phyloP scores from a whole-genome alignment of 1,140 invertebrate genomes.

The Drosophila ohnishii region DNA sequence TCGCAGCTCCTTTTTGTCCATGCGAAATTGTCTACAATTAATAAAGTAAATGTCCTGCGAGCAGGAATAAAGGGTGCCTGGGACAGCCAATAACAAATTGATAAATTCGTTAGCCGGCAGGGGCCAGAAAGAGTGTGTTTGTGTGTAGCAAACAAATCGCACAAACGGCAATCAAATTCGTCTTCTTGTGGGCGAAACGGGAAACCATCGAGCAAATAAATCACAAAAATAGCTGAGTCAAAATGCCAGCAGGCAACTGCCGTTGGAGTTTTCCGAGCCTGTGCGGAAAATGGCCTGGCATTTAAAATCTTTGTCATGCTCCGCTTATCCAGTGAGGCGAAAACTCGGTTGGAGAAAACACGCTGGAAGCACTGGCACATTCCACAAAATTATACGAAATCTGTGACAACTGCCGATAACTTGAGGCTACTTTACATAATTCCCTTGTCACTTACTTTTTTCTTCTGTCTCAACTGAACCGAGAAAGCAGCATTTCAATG shows the following conservation, averaged over 20 bases:
- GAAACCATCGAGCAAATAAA: constrained; percentile 49
- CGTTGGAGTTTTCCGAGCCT: background rate
- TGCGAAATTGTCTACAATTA: constrained; percentile 44
- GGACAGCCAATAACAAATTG: constrained; percentile 29
- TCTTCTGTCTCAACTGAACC: constrained; percentile 5
- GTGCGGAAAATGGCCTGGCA: constrained; percentile 11
- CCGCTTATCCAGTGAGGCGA: constrained; percentile 36
- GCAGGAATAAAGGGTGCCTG: constrained; percentile 4
- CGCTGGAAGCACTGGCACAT: constrained; percentile 22
- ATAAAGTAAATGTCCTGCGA: constrained; percentile 32
- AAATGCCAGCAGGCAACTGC: constrained; percentile 16
- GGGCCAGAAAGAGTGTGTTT: constrained; percentile 13
- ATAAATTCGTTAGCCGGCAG: constrained; percentile 41
- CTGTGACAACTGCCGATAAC: constrained; percentile 64
- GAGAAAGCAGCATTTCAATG: constrained; percentile 20
- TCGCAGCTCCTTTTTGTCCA: background rate
- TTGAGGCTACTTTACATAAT: constrained; percentile 75
- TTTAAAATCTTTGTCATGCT: constrained; percentile 29
- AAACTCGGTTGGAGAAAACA: constrained; percentile 15
- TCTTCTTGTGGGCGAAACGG: constrained; percentile 35
- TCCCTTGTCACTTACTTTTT: constrained; percentile 49
- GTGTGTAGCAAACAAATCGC: constrained; percentile 22
- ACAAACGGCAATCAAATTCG: constrained; percentile 47
- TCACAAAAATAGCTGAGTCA: constrained; percentile 54
- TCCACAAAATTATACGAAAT: constrained; percentile 65